These are phyloP conservation scores for Tholera decimalis DNA, from an alignment of 2,888 invertebrate species.

Conservation along the genomic window DNA sequence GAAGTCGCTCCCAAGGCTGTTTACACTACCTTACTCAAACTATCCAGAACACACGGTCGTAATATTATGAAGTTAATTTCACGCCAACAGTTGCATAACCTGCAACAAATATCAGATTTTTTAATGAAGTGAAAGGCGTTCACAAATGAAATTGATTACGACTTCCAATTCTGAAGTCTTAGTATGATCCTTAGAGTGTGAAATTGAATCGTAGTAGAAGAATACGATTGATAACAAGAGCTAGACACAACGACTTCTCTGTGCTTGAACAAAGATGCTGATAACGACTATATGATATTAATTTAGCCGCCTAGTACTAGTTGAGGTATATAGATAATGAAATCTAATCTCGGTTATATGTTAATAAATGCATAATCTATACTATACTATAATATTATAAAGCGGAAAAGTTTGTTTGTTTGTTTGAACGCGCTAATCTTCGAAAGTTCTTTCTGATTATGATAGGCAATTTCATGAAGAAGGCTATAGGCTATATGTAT, in stretches of 20 bases:
- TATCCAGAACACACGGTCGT: slow-evolving; percentile 58
- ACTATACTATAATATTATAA: no score
- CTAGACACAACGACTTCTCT: slow-evolving; percentile 45
- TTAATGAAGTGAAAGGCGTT: slow-evolving; percentile 62
- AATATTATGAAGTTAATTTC: slow-evolving; percentile 46
- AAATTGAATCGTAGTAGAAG: slow-evolving; percentile 52
- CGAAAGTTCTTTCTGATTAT: no score
- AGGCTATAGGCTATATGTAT: no score
- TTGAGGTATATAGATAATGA: slow-evolving; percentile 29
- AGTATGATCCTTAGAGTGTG: slow-evolving; percentile 39
- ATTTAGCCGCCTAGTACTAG: slow-evolving; percentile 36
- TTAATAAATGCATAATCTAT: slow-evolving; percentile 52
- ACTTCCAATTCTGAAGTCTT: slow-evolving; percentile 49
- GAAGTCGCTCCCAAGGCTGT: slow-evolving; percentile 81
- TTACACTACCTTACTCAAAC: slow-evolving; percentile 64
- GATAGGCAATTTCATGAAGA: no score
- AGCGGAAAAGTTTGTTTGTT: no score
- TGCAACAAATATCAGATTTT: slow-evolving; percentile 52
- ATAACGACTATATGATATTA: slow-evolving; percentile 33
- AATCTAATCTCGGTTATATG: slow-evolving; percentile 56
- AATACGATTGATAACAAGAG: slow-evolving; percentile 46
- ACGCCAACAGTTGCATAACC: slow-evolving; percentile 50
- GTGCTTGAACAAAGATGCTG: slow-evolving; percentile 39
- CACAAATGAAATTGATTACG: slow-evolving; percentile 48
- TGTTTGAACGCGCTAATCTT: no score